Base-by-base conservation (phyloP, 2,113 vertebrate genomes). In the Pandion haliaetus region DNA sequence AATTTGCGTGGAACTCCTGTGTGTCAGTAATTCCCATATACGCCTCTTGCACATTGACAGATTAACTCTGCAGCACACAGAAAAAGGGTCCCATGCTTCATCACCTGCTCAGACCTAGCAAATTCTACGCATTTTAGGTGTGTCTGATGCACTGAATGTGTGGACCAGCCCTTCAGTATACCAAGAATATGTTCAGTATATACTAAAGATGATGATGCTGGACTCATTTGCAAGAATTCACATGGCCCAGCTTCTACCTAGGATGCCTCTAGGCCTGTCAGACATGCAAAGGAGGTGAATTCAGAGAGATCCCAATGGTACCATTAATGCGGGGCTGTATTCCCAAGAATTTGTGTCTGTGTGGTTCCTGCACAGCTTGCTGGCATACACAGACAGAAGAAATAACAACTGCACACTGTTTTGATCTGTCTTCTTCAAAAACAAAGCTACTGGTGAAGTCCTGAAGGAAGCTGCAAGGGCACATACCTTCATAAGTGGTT, bases 401-500 rank as follows among this genome's bases (percentile, higher is more conserved):
- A 92, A 45, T 38, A 52, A 65, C 17, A 90, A 47, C 31, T 26
- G 9, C 40, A 44, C 0, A 0, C 10, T 38, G 18, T 73, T 84
- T 70, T 32, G 36, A 55, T 61, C 34, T 36, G 24, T 63, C 5
- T 29, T 78, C 49, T 82, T 82, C 14, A 66, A 87, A 84, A 63
- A 55, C 31, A 2, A 63, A 59, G 10, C 20, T 87, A 44, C 11
- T n/a, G 29, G 18, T 86, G 24, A 87, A 85, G 15, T 45, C 5
- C 40, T 82, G 49, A 70, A 79, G 69, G 32, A 47, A 74, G 31
- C 7, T 59, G 5, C 17, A 69, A 81, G 28, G n/a, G 12, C 36
- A 66, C 89, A 57, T 97, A 98, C 98, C 95, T 97, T 97, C 70
- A 3, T 98, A 98, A 23, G 97, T 97, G 40, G 97, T 97, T 79